Evolutionary conservation across 2,113 vertebrate genomes (phyloP), one percentile per base, ranked within the genome.

Genomic region (Odocoileus hemionus): DNA sequence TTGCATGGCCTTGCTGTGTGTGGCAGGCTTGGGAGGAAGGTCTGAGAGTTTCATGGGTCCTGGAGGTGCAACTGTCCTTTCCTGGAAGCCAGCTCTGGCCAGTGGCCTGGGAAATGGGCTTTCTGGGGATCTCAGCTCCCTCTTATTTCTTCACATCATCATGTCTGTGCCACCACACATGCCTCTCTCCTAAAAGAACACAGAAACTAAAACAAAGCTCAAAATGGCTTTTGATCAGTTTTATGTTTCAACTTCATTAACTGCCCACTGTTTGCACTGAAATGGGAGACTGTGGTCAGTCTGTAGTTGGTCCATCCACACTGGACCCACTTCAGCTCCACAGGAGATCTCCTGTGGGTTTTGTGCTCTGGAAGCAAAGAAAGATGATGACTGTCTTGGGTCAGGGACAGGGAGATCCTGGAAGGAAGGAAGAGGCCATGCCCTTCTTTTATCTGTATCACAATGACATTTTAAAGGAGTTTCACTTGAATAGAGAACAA

Each of bases 251-350:
- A 19, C 1, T 28, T 11, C 70, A 39, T 45, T 70, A 30, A 36
- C 4, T 61, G 0, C 16, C 16, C 36, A 43, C n/a, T n/a, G 3
- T 33, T 80, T 58, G 33, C 52, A 33, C 17, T 19, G 9, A 95
- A 3, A 8, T 7, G 2, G 28, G 36, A 67, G 7, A 26, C 25
- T 16, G 1, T 13, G 6, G 6, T 58, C n/a, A 47, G 6, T 55
- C 54, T 6, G 19, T 36, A 16, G 6, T 80, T 50, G 19, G 45
- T 26, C 33, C 15, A 1, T 60, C 43, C 36, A 11, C 30, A n/a
- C 6, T 76, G 16, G 16, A 26, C 1, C 2, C 12, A 28, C 57
- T 52, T 33, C 1, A 0, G 8, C 13, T 91, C 6, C 10, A 52
- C 5, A 3, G 6, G 14, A n/a, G 6, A 33, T 83, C 23, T 89